phyloP scores from a whole-genome alignment of 2,888 invertebrate genomes.

The Lobophora halterata region DNA sequence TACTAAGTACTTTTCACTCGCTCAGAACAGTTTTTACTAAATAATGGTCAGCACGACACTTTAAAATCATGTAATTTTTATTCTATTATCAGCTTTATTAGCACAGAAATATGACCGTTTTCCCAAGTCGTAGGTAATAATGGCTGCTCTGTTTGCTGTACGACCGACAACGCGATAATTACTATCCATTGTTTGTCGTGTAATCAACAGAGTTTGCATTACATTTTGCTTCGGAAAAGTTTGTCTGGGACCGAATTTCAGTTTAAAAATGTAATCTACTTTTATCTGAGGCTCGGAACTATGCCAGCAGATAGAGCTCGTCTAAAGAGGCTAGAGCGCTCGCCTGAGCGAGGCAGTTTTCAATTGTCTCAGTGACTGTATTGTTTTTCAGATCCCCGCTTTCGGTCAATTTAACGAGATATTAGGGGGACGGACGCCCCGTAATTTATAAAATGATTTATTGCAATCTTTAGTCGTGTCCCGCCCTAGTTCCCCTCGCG shows the following conservation, averaged over 20 bases:
- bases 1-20: no score
- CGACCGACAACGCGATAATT: slow-evolving; percentile 23
- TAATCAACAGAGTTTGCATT: slow-evolving; percentile 25
- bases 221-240: slow-evolving; percentile 28
- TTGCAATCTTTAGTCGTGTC: slow-evolving; percentile 26
- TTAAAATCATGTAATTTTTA: no score
- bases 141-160: slow-evolving; percentile 20
- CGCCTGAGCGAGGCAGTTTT: slow-evolving; percentile 49
- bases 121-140: slow-evolving; percentile 6
- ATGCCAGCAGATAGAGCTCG: slow-evolving; percentile 45
- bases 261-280: slow-evolving; percentile 31
- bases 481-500: slow-evolving; percentile 19
- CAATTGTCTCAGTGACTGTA: slow-evolving; percentile 52
- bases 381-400: slow-evolving; percentile 39
- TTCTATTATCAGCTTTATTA: slow-evolving; percentile 9
- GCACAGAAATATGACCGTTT: slow-evolving; percentile 9
- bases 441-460: slow-evolving; percentile 36
- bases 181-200: slow-evolving; percentile 25
- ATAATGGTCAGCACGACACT: no score
- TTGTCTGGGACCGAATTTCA: slow-evolving; percentile 31
- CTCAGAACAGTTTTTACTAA: no score
- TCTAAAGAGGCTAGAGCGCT: slow-evolving; percentile 45
- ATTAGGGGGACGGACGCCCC: slow-evolving; percentile 25
- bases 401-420: slow-evolving; percentile 39
- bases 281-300: slow-evolving; percentile 33